Conservation (phyloP, 2,113 vertebrate genomes). For the Podocnemis expansa region DNA sequence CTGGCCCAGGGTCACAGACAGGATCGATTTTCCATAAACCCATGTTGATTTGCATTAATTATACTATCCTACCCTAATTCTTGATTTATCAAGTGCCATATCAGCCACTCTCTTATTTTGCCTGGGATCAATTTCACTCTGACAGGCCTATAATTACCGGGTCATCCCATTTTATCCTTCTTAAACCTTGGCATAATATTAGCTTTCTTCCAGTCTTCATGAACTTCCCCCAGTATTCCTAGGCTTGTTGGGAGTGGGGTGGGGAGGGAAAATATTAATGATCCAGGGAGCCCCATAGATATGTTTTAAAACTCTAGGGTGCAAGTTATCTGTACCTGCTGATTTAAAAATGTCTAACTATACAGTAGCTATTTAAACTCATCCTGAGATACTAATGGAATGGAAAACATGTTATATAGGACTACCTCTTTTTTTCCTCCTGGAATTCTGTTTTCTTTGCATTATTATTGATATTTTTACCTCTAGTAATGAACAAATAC, state of each 20-base stretch:
- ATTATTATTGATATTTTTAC: too few relatives aligned
- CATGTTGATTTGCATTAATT: not conserved
- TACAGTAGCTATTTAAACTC: not conserved
- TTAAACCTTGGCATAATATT: not conserved
- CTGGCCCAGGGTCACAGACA: not conserved
- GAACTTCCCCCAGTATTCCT: too few relatives aligned
- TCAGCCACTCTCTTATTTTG: not conserved
- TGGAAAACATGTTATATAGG: not conserved
- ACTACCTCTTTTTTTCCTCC: not conserved
- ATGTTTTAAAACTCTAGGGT: too few relatives aligned
- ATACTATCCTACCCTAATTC: not conserved
- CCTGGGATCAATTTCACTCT: too few relatives aligned
- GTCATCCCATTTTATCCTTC: not conserved
- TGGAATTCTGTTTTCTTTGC: not conserved
- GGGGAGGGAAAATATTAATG: too few relatives aligned
- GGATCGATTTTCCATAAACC: not conserved
- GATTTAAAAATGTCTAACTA: too few relatives aligned
- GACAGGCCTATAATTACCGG: not conserved
- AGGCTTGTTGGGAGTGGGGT: too few relatives aligned
- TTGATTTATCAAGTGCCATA: not conserved
- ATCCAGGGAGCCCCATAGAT: too few relatives aligned
- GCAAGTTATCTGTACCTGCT: too few relatives aligned
- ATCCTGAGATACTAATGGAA: not conserved
- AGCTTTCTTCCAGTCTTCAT: too few relatives aligned
- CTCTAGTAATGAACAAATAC: too few relatives aligned